Evolutionary conservation across 2,113 vertebrate species (phyloP), one percentile per base, ranked within the genome.

Genomic region (Lipophrys pholis): DNA sequence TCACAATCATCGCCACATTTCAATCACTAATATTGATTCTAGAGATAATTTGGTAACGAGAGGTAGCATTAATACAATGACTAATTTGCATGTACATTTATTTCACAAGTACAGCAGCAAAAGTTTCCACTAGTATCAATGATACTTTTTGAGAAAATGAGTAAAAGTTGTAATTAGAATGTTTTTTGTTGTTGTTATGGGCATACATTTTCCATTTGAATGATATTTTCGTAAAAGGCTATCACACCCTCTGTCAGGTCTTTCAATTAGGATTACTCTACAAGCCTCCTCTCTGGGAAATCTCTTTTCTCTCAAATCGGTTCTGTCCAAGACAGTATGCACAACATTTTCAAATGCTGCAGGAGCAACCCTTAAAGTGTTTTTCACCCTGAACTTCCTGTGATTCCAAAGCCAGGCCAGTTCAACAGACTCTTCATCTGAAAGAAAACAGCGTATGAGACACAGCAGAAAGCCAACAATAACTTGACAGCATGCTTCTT

Each of bases 371-470:
- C 65, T 81, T 86, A 16, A 88, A 78, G 84, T 90, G 93, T 91
- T 94, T 94, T 94, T 95, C 93, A 94, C 94, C 93, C 95, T 95
- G 95, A 94, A 94, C 94, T 93, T 94, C 93, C 88, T 90, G 94
- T 91, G 93, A 94, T 91, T 93, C 95, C 95, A 94, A 94, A 95
- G 95, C 92, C 94, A 90, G 94, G 82, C 86, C 92, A 93, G 89
- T 93, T 93, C 92, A 94, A 90, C 92, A 93, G 91, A 94, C 89
- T 94, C 94, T 95, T 95, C 94, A 96, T 96, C 95, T 96, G 95
- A 93, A 96, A 96, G 92, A 95, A 95, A 96, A 95, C 94, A 96
- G 91, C 69, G 92, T 76, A 90, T 95, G 93, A 96, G 94, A 95
- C 92, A 95, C 84, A 91, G 90, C 93, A 94, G 71, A 82, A 63